Evolutionary conservation across 2,797 vertebrate genomes (phyloP), one percentile per base, ranked within the genome.

Genomic region (Aselliscus stoliczkanus): DNA sequence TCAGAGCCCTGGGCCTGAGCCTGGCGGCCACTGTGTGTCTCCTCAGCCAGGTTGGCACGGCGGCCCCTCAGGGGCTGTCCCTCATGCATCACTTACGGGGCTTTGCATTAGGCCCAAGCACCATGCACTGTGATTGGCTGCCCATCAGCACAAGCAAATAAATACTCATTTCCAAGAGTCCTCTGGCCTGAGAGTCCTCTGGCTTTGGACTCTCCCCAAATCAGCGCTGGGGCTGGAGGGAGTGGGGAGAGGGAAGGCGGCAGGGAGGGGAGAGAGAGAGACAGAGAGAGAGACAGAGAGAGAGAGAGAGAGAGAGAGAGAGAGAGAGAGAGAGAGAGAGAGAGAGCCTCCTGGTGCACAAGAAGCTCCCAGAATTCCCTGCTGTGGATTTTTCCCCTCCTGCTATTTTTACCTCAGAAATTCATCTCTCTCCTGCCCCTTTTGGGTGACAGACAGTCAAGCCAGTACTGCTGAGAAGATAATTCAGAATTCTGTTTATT

Each of bases 401-500:
- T 20, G 34, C 64, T 60, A 20, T 42, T 95, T 79, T 52, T 69
- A 47, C 88, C 93, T 58, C 23, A 91, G 93, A 58, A 79, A 64
- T 44, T n/a, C 69, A 65, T 72, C 82, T 44, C 42, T 50, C 84
- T 81, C 44, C 94, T 39, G 82, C 89, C 64, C 39, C 58, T 90
- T 93, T 62, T 47, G 73, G 94, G 92, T 96, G 96, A 90, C 93
- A 95, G 83, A 87, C 88, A 90, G 91, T 88, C 62, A 88, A 92
- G 96, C 86, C 94, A 60, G 88, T 70, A 83, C 73, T 94, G 80
- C 95, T 94, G 95, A 94, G 96, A 96, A 94, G 93, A 95, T 93
- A 90, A 93, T 96, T 97, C 95, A 27, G 93, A 96, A 97, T 98
- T 98, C 97, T 96, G 92, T 97, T 97, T 96, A 96, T 97, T 96